phyloP scores from a whole-genome alignment of 2,888 invertebrate genomes.

The Habroteleia sp. region DNA sequence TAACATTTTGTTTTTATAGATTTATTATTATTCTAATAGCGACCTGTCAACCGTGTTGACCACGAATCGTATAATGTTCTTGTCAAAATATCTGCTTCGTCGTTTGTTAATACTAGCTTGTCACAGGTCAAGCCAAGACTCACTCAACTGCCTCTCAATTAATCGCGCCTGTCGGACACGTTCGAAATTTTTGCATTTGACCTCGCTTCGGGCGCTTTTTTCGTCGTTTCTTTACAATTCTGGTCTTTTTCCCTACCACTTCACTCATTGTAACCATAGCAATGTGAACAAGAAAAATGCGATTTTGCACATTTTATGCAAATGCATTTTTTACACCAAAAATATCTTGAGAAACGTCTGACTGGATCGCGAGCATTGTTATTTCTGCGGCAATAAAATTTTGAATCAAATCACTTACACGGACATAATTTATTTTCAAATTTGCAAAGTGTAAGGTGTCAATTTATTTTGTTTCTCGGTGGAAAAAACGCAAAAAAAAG shows the following conservation, averaged over 20 bases:
- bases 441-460: slow-evolving; percentile 12
- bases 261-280: too few species aligned
- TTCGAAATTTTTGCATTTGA: slow-evolving; percentile 60
- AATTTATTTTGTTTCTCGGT: slow-evolving; percentile 8
- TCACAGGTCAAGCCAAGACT: slow-evolving; percentile 66
- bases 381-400: not conserved
- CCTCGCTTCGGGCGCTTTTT: slow-evolving; percentile 49
- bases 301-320: not conserved
- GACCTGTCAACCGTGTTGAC: slow-evolving; percentile 71
- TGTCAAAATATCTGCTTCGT: slow-evolving; percentile 68
- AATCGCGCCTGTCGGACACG: slow-evolving; percentile 65
- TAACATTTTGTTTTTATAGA: slow-evolving; percentile 31
- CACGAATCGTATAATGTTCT: slow-evolving; percentile 70
- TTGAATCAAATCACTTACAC: not conserved
- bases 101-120: slow-evolving; percentile 73
- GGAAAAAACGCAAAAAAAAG: slow-evolving; percentile 10
- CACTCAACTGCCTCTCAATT: slow-evolving; percentile 71
- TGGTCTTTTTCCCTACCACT: too few species aligned
- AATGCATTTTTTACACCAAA: too few species aligned
- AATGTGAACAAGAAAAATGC: too few species aligned
- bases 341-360: too few species aligned
- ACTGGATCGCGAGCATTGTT: not conserved
- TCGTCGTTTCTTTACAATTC: slow-evolving; percentile 33
- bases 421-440: not conserved
- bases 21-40: slow-evolving; percentile 78